Base-by-base conservation (phyloP, 2,888 invertebrate genomes). In the Leptopilina drosophilae region DNA sequence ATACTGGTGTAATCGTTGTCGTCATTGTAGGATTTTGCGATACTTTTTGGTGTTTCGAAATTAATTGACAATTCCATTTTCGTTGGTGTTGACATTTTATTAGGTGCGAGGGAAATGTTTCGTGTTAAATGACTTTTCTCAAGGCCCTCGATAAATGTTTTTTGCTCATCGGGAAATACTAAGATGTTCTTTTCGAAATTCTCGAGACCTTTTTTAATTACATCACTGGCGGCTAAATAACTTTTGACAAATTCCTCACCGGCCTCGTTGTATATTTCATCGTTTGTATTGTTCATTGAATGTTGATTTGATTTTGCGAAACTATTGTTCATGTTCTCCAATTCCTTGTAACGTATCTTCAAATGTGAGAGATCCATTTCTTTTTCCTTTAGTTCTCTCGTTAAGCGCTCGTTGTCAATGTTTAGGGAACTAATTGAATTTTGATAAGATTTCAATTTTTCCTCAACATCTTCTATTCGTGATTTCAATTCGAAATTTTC, bases 1-100 rank as follows among this genome's bases (percentile, higher is more conserved):
- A 88, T 87, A 78, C 88, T 88, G 64, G 86, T 87, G 0, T 84
- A 85, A 46, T 89, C 87, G 26, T 84, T 82, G 7, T 86, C 84
- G 11, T 73, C 69, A 33, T 33, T 73, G 33, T 33, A 33, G 33
- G 33, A 33, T 33, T 33, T 33, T 33, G 4, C 33, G 33, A 8
- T 14, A 9, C 33, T 59, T 73, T 73, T 73, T 14, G 56, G 56
- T 5, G 40, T 26, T 5, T 53, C 15, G 11, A 5, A 33, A 56
- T 9, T n/a, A 33, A n/a, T 33, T n/a, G 56, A 5, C 11, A n/a
- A 11, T 6, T 15, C 9, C 9, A 40, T 33, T 73, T 56, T 73
- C 9, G n/a, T 73, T 40, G 73, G 73, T 8, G 73, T 73, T 56
- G 73, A 64, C 76, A 76, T 76, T 64, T 42, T 64, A 64, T 6